Evolutionary conservation across 1,140 invertebrate species (phyloP), one percentile per base, ranked within the genome.

Genomic region (Drosophila saltans): DNA sequence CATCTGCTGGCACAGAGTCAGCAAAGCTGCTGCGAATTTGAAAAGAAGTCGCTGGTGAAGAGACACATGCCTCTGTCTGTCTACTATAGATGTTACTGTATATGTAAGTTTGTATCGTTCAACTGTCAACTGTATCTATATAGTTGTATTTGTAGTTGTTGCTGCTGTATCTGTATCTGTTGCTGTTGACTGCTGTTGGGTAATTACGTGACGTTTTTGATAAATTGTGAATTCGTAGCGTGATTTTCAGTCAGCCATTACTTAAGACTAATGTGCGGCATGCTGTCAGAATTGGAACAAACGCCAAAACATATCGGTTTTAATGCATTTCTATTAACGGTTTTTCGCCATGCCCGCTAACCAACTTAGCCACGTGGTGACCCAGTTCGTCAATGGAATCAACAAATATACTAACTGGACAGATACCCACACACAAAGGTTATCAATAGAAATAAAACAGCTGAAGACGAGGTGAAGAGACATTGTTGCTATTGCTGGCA

Each of bases 151-250:
- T 66, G 52, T 45, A 33, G 10, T 40, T 39, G 36, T 60, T 16
- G n/a, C 39, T 52, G 36, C 6, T 36, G 33, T 59, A 30, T 61
- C 16, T 66, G 64, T 59, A 55, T 63, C 41, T 58, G 69, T 76
- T 64, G 61, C 33, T 70, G 69, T 66, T 75, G 57, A 66, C 40
- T 69, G 76, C 70, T 58, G 57, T 59, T 66, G 77, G 70, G 78
- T 89, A 89, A 89, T 89, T 89, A 89, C 84, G 84, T 89, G 84
- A 89, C 85, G 84, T 90, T 90, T 88, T 83, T 83, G 85, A 89
- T 84, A 89, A 89, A 90, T 90, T 89, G 72, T 81, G 81, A 3
- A 81, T 84, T 89, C 66, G 68, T 69, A 72, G 72, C 80, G 84
- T 88, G 85, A 89, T 88, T 89, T 74, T 69, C 83, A 66, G 80